Evolutionary conservation across 2,797 vertebrate species (phyloP).

Genomic region (Ibycter americanus): DNA sequence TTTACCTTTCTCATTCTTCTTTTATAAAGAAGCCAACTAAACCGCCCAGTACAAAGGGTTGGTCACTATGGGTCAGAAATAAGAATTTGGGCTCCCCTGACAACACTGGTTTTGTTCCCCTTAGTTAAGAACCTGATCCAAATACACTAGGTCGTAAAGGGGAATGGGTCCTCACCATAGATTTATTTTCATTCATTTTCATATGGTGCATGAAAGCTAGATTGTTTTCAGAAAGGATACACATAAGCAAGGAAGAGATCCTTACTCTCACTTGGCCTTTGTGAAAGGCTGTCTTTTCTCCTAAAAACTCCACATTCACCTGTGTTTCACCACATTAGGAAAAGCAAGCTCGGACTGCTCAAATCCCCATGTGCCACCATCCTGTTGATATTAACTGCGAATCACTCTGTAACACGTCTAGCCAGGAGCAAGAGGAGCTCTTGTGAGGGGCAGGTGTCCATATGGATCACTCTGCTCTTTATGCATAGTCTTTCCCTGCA

Average conservation of each 20-base stretch:
- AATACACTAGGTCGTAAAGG: background rate
- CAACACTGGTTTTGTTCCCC: background rate
- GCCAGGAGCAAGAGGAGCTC: background rate
- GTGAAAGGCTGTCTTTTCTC: background rate
- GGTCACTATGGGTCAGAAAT: background rate
- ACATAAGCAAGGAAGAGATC: background rate
- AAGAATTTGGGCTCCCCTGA: background rate
- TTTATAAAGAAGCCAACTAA: background rate
- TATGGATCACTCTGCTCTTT: background rate
- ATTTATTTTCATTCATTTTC: background rate
- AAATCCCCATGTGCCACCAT: background rate
- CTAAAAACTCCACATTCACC: background rate
- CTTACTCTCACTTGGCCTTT: background rate
- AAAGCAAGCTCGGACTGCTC: background rate
- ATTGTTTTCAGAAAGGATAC: background rate
- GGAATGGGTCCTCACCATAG: background rate
- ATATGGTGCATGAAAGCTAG: background rate
- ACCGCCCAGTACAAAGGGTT: background rate
- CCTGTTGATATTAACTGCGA: background rate
- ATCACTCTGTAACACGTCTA: background rate
- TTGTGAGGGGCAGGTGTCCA: background rate
- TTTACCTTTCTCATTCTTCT: background rate
- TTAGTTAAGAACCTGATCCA: background rate
- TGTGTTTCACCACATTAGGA: background rate
- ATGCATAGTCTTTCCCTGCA: background rate